Conservation (phyloP, 1,140 invertebrate species). For the Melanaphis sacchari region DNA sequence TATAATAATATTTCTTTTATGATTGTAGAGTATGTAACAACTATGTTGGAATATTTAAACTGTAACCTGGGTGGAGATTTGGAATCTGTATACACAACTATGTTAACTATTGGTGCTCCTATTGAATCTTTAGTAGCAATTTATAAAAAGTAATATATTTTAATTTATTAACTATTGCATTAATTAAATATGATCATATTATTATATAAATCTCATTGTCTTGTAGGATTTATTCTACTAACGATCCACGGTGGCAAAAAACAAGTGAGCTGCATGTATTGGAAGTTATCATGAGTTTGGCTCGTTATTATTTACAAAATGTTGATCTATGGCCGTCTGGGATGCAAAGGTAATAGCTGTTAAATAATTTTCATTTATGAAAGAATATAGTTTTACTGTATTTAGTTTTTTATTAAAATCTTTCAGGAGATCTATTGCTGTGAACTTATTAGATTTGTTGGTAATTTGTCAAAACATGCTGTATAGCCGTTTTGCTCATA, state of each 20-base stretch:
- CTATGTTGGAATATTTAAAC: slow-evolving; percentile 76
- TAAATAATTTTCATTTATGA: not conserved
- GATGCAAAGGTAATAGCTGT: slow-evolving; percentile 38
- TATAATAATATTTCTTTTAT: slow-evolving; percentile 57
- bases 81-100: slow-evolving; percentile 73
- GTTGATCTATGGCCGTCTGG: slow-evolving; percentile 53
- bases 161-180: not conserved
- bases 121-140: slow-evolving; percentile 76
- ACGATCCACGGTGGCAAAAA: slow-evolving; percentile 53
- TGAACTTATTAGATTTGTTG: slow-evolving; percentile 53
- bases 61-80: slow-evolving; percentile 74
- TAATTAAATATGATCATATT: not conserved
- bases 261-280: slow-evolving; percentile 53
- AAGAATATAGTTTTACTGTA: not conserved
- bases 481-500: slow-evolving; percentile 54
- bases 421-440: slow-evolving; percentile 53
- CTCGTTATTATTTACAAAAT: slow-evolving; percentile 55
- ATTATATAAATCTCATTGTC: slow-evolving; percentile 58
- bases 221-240: slow-evolving; percentile 43
- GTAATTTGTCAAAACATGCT: slow-evolving; percentile 55
- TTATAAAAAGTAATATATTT: slow-evolving; percentile 72
- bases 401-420: not conserved
- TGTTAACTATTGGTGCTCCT: slow-evolving; percentile 74
- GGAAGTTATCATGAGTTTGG: slow-evolving; percentile 53
- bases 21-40: slow-evolving; percentile 73